Conservation (phyloP, 2,888 invertebrate genomes). For the Caenorhabditis sp. region DNA sequence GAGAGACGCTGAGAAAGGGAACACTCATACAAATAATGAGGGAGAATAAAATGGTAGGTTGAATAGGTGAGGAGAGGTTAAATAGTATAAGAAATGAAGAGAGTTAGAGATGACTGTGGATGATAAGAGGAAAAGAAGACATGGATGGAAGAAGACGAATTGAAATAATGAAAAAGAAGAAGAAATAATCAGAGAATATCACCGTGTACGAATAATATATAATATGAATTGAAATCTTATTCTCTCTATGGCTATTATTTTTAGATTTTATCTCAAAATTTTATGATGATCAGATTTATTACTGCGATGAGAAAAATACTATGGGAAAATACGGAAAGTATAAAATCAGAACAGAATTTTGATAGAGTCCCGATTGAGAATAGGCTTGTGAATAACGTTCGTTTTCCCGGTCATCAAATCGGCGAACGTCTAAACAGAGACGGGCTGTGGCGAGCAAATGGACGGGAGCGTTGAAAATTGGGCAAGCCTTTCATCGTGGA, state of each 20-base stretch:
- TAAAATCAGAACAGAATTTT: no score
- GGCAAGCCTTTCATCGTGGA: no score
- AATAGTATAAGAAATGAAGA: background rate
- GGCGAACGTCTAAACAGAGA: no score
- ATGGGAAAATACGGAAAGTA: no score
- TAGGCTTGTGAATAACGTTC: no score
- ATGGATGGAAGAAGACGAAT: background rate
- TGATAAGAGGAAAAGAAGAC: slow-evolving; percentile 1
- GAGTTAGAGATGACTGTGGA: background rate
- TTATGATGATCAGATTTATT: no score
- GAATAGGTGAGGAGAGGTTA: background rate
- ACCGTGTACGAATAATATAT: background rate
- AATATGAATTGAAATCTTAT: no score
- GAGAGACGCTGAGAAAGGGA: background rate
- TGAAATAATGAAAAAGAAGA: background rate
- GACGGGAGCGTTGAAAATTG: no score
- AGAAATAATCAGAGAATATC: background rate
- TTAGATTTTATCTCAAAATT: background rate
- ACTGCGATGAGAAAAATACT: no score
- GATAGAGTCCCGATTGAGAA: no score
- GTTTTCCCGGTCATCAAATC: no score
- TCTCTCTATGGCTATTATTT: background rate
- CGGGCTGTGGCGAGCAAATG: no score
- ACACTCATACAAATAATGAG: slow-evolving; percentile 1
- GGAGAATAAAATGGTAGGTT: background rate